Evolutionary conservation across 2,113 vertebrate species (phyloP).

Genomic region (Neopipo cinnamomea): DNA sequence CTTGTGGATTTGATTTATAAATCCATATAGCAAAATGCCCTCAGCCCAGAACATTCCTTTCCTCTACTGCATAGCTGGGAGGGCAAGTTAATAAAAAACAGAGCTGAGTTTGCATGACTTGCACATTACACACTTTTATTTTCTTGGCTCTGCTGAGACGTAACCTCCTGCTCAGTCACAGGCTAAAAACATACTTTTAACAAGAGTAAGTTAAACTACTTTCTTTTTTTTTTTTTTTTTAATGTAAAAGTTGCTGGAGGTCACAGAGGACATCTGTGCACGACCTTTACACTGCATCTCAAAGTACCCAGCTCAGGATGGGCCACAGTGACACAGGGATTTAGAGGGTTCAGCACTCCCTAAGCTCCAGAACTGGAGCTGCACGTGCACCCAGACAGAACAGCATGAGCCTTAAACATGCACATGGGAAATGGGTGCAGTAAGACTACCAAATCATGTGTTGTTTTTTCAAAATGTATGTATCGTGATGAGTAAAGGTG

Average conservation of each 20-base stretch:
- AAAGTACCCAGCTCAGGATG: neutral
- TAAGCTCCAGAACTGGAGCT: neutral
- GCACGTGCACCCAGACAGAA: neutral
- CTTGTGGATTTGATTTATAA: constrained; percentile 62
- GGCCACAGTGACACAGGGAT: neutral
- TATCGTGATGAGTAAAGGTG: neutral
- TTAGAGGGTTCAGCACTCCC: neutral
- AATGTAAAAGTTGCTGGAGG: neutral
- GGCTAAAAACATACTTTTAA: neutral
- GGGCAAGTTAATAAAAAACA: constrained; percentile 59
- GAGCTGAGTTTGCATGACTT: constrained; percentile 60
- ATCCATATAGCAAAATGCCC: constrained; percentile 45
- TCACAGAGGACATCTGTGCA: neutral
- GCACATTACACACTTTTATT: constrained; percentile 40
- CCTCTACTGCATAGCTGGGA: constrained; percentile 38
- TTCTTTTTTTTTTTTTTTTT: neutral
- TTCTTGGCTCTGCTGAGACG: constrained; percentile 38
- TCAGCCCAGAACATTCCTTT: constrained; percentile 56
- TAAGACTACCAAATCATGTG: neutral
- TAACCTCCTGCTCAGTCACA: constrained; percentile 31
- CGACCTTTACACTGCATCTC: fast-evolving
- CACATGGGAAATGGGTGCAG: neutral
- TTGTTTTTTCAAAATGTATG: neutral
- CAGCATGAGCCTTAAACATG: neutral
- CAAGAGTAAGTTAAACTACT: neutral